phyloP scores from a whole-genome alignment of 2,113 vertebrate species.

The Catagonus wagneri region DNA sequence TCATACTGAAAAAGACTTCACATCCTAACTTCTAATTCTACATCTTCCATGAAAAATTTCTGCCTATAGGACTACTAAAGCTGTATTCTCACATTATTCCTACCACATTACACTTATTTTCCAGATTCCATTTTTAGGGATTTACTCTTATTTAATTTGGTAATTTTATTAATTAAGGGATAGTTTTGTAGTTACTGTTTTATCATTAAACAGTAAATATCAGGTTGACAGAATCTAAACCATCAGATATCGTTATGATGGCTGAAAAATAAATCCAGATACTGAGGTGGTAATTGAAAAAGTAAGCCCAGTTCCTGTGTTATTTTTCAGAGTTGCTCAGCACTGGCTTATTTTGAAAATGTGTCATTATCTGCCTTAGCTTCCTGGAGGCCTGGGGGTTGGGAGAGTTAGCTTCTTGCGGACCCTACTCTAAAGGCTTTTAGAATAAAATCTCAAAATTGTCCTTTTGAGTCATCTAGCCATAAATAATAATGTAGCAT shows the following conservation, averaged over 20 bases:
- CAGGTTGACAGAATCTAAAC: conserved; percentile 9
- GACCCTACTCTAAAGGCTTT: conserved; percentile 30
- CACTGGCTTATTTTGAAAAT: conserved; percentile 11
- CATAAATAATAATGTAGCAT: neutral
- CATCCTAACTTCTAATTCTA: conserved; percentile 8
- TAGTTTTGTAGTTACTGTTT: neutral
- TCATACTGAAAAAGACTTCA: conserved; percentile 1
- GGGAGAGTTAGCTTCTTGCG: neutral
- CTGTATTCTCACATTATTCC: neutral
- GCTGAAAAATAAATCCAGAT: conserved; percentile 14
- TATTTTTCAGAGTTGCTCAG: conserved; percentile 4
- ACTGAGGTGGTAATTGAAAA: neutral
- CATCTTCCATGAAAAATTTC: neutral
- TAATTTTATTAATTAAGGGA: conserved; percentile 26
- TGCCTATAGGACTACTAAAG: neutral
- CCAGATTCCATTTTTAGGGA: neutral
- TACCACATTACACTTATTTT: neutral
- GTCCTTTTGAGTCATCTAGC: neutral
- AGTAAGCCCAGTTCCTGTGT: neutral
- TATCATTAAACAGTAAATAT: conserved; percentile 37
- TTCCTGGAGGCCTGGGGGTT: neutral
- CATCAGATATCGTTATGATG: conserved; percentile 7
- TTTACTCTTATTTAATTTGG: conserved; percentile 8
- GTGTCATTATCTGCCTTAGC: neutral
- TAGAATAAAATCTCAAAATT: conserved; percentile 48